Conservation (phyloP, 2,797 vertebrate species). For the Basileuterus tristriatus region DNA sequence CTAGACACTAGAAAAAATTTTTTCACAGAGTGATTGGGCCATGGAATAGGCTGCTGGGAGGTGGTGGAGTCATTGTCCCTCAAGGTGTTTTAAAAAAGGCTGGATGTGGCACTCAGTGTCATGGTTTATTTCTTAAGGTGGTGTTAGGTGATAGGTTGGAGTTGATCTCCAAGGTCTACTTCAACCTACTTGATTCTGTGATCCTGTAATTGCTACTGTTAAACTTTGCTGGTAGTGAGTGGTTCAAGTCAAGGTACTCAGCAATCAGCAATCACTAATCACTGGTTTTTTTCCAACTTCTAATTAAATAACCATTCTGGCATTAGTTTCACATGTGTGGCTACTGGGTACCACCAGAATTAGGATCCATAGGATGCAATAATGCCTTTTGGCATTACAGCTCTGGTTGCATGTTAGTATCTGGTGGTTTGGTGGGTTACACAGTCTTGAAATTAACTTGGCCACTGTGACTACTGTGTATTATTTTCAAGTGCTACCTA, state of each 20-base stretch:
- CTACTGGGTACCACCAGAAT: background rate
- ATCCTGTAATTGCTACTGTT: background rate
- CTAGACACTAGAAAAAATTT: background rate
- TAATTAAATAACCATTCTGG: background rate
- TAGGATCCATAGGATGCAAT: background rate
- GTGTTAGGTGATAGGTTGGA: background rate
- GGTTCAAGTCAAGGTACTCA: background rate
- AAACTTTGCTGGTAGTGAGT: background rate
- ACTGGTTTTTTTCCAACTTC: background rate
- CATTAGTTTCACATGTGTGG: background rate
- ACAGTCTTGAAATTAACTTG: background rate
- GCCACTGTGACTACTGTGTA: background rate
- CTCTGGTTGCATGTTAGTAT: background rate
- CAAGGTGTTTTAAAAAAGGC: background rate
- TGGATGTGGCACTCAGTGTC: background rate
- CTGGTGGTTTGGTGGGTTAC: background rate
- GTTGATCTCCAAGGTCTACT: background rate
- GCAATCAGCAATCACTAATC: background rate
- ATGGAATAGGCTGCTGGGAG: background rate
- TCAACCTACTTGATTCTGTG: background rate
- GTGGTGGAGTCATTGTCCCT: accelerated
- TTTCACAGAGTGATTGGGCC: too few relatives aligned
- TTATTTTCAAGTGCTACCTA: background rate
- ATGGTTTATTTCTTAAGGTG: background rate
- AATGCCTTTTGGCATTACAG: background rate